Evolutionary conservation across 2,888 invertebrate genomes (phyloP), one percentile per base, ranked within the genome.

Genomic region (Heliconius charithonia): DNA sequence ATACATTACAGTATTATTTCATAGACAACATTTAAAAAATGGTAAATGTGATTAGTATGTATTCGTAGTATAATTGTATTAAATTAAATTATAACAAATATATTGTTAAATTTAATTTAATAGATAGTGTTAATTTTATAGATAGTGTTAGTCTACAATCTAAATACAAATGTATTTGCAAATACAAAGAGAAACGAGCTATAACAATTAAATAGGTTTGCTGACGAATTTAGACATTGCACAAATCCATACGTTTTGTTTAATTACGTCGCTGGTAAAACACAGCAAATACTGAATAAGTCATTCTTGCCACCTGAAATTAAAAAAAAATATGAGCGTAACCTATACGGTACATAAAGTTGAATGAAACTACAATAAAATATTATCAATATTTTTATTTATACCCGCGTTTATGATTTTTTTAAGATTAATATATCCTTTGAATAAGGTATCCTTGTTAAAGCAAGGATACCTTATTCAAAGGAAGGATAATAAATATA

Each of bases 261-360:
- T n/a, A n/a, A n/a, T n/a, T 77, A 32, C 90, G 88, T 82, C 90
- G 87, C 81, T 93, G 89, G 80, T 94, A 94, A 85, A 94, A 93
- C 73, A 93, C 94, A n/a, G 93, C 94, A 81, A 93, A 92, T 29
- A 94, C 85, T 3, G 93, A 94, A 84, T 94, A 93, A 51, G 93
- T 94, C 90, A 89, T 91, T 84, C 92, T 89, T 67, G 92, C 91
- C 51, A 93, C 93, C 94, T 94, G 87, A 78, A 85, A n/a, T n/a
- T n/a, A 88, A 84, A 78, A 77, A 3, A 19, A 80, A 81, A 79
- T n/a, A n/a, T n/a, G n/a, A 59, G n/a, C 59, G 16, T 29, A 19
- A 51, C 41, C 13, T 45, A 45, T 13, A 4, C 13, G 41, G 51
- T 16, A 29, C 63, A 16, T 29, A 65, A 65, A 63, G 7, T 19